Evolutionary conservation across 1,140 invertebrate species (phyloP).

Genomic region (Polypedilum vanderplanki): DNA sequence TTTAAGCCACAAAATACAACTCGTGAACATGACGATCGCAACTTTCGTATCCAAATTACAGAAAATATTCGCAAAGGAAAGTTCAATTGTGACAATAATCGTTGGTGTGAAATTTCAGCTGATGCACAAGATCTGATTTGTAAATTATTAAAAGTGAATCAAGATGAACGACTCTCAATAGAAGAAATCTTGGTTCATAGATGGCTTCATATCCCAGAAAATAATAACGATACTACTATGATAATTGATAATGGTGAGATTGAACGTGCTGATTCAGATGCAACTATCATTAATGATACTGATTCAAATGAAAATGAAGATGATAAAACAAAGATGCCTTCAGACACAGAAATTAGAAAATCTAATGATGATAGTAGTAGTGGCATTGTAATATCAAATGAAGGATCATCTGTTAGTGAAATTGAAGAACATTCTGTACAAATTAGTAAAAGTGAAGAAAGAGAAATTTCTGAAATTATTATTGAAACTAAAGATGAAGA

Average conservation of each 20-base stretch:
- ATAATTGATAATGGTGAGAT: not conserved
- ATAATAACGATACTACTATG: not conserved
- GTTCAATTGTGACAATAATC: not conserved
- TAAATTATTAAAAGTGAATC: not conserved
- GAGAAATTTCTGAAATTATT: too few relatives aligned
- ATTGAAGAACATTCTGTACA: constrained; percentile 9
- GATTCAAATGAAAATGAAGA: not conserved
- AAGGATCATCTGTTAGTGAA: not conserved
- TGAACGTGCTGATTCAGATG: not conserved
- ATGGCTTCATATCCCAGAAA: not conserved
- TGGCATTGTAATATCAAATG: not conserved
- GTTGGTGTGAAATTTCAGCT: not conserved
- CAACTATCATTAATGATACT: not conserved
- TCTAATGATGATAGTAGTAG: constrained; percentile 16
- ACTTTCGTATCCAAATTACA: not conserved
- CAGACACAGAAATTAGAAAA: not conserved
- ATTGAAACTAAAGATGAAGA: too few relatives aligned
- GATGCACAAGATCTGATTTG: constrained; percentile 2
- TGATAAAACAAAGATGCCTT: not conserved
- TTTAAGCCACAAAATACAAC: constrained; percentile 45
- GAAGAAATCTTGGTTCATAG: not conserved
- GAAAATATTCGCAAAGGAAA: not conserved
- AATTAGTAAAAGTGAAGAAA: not conserved
- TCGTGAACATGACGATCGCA: not conserved
- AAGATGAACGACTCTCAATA: not conserved